Conservation (phyloP, 2,113 vertebrate genomes). For the Cyanoramphus novaezelandiae region DNA sequence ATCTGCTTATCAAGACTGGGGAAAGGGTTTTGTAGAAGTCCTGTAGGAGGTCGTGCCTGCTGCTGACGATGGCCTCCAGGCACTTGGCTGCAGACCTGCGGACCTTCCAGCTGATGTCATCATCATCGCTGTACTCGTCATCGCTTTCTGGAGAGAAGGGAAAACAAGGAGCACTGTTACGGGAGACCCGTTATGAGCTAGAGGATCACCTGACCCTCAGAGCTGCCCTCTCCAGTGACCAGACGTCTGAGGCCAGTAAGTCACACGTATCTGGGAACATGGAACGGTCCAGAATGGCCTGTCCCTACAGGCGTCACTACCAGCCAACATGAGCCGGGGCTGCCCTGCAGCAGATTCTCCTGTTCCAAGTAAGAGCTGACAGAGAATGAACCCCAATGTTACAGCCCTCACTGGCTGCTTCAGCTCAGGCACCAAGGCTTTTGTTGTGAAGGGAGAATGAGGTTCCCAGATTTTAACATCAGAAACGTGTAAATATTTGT, state of each 20-base stretch:
- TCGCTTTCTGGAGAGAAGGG: slow-evolving; percentile 80
- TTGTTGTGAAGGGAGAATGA: neutral
- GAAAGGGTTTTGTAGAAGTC: slow-evolving; percentile 85
- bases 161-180: neutral
- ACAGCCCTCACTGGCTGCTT: neutral
- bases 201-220: neutral
- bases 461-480: neutral
- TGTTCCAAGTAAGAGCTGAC: neutral
- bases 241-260: neutral
- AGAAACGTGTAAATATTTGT: neutral
- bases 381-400: neutral
- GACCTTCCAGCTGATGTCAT: slow-evolving; percentile 96
- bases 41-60: slow-evolving; percentile 82
- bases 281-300: neutral
- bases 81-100: slow-evolving; percentile 91
- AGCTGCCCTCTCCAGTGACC: neutral
- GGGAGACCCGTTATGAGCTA: neutral
- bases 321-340: neutral
- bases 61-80: slow-evolving; percentile 84
- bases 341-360: neutral
- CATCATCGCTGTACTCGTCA: slow-evolving; percentile 91
- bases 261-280: neutral
- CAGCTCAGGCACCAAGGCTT: neutral
- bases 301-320: neutral
- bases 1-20: slow-evolving; percentile 84